phyloP scores from a whole-genome alignment of 2,888 invertebrate genomes.

The Lasiommata megera region DNA sequence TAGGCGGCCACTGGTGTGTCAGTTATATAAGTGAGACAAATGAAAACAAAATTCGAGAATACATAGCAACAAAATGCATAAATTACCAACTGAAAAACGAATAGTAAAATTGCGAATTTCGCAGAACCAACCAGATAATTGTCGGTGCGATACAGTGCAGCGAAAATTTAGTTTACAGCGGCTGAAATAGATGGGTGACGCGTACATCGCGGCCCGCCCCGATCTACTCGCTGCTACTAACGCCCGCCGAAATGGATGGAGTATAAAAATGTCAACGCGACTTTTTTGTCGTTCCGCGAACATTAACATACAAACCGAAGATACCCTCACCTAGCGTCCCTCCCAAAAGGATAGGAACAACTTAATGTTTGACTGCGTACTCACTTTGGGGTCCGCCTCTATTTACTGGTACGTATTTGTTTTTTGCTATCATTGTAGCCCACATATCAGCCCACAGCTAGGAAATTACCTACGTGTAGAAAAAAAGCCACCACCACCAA shows the following conservation, averaged over 20 bases:
- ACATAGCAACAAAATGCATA: constrained; percentile 4
- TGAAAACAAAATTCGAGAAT: background rate
- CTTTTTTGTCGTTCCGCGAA: constrained; percentile 17
- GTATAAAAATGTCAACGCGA: constrained; percentile 25
- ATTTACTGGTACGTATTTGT: too few species aligned
- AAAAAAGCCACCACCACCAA: too few species aligned
- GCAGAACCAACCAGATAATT: constrained; percentile 18
- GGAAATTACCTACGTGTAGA: too few species aligned
- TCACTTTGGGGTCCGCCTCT: too few species aligned
- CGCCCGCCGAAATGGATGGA: constrained; percentile 21
- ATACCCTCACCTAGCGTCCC: background rate
- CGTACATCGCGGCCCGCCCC: constrained; percentile 18
- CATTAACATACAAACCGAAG: background rate
- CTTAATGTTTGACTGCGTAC: background rate
- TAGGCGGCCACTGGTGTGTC: too few species aligned
- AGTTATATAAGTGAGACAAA: background rate
- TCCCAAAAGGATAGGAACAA: background rate
- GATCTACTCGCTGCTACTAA: constrained; percentile 21
- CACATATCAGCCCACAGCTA: too few species aligned
- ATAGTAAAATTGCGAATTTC: constrained; percentile 10
- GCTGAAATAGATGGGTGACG: constrained; percentile 17
- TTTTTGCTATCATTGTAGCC: too few species aligned
- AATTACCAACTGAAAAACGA: constrained; percentile 3
- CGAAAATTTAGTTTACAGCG: constrained; percentile 21
- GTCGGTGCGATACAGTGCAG: constrained; percentile 19